These are phyloP conservation scores for Baronia brevicornis DNA, from an alignment of 2,888 invertebrate species.

Conservation along the genomic window DNA sequence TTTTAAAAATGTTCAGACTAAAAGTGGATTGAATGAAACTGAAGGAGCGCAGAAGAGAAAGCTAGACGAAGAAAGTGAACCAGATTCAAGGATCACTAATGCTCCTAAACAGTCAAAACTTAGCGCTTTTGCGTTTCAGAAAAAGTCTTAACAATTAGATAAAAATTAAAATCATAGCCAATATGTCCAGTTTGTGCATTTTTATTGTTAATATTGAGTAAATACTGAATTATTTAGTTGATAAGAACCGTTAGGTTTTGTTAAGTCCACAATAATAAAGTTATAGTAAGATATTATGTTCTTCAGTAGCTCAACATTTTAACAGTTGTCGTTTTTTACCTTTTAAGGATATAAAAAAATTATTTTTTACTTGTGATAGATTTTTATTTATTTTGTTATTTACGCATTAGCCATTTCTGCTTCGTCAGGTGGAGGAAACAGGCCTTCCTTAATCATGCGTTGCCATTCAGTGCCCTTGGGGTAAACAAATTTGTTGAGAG, in stretches of 20 bases:
- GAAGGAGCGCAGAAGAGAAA: conserved; percentile 51
- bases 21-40: conserved; percentile 19
- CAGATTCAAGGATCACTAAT: conserved; percentile 34
- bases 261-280: too few relatives aligned
- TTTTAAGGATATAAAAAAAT: too few relatives aligned
- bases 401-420: conserved; percentile 52
- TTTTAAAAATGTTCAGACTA: conserved; percentile 60
- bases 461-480: conserved; percentile 88
- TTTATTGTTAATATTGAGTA: conserved; percentile 11
- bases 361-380: too few relatives aligned
- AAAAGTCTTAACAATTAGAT: conserved; percentile 30
- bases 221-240: conserved; percentile 4
- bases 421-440: conserved; percentile 72
- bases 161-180: neutral
- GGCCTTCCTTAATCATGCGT: conserved; percentile 76
- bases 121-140: conserved; percentile 64
- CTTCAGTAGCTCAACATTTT: too few relatives aligned
- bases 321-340: too few relatives aligned
- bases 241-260: too few relatives aligned
- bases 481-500: conserved; percentile 81
- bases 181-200: conserved; percentile 7
- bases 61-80: conserved; percentile 42
- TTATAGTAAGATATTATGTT: too few relatives aligned
- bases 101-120: conserved; percentile 67
- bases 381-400: conserved; percentile 13